Conservation (phyloP, 2,113 vertebrate genomes). For the Mirza zaza region DNA sequence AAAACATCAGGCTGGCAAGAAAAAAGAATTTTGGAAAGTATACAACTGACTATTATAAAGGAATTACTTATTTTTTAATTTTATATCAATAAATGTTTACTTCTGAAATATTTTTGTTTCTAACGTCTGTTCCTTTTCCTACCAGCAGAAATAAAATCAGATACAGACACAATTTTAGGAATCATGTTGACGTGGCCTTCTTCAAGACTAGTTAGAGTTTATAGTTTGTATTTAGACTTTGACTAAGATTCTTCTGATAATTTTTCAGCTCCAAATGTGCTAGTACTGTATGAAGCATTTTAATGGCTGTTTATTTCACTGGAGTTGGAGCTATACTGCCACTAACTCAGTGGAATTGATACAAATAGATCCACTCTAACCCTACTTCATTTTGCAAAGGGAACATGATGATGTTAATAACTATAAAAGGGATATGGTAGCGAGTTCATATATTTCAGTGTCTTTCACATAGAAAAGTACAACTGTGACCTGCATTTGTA, state of each 20-base stretch:
- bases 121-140: neutral
- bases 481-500: neutral
- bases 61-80: neutral
- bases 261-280: neutral
- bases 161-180: neutral
- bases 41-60: neutral
- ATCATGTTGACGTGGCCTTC: neutral
- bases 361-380: neutral
- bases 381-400: neutral
- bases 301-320: neutral
- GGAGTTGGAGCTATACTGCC: neutral
- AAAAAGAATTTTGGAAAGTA: neutral
- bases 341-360: neutral
- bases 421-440: neutral
- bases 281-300: neutral
- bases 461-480: neutral
- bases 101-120: slow-evolving; percentile 10
- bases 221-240: neutral
- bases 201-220: neutral
- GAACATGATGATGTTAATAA: neutral
- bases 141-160: neutral
- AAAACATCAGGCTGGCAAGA: neutral
- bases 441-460: neutral
- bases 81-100: neutral
- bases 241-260: neutral